Base-by-base conservation (phyloP, 2,888 invertebrate species). In the Andrena camellia region DNA sequence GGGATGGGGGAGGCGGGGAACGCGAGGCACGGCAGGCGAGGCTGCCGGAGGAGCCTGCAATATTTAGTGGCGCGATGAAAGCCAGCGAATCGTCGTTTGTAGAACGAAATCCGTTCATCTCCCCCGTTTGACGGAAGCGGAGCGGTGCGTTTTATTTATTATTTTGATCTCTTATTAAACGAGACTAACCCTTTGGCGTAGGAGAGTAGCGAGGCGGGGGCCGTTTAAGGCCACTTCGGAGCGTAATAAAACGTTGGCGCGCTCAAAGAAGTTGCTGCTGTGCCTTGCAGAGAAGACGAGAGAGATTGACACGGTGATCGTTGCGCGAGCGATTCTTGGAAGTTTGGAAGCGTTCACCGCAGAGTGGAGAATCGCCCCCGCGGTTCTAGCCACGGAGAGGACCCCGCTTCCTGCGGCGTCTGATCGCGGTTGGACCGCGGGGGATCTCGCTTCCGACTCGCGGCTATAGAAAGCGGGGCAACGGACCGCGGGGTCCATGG, bases 61-160 rank as follows among this genome's bases (percentile, higher is more conserved):
- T 81, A 85, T 84, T 85, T 78, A 84, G 63, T 33, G 73, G 23
- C 60, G 4, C 73, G 48, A 69, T 64, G 76, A 81, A 78, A 78
- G 72, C 72, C 71, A 54, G 48, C 13, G 72, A 74, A 69, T 72
- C 71, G 50, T 35, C 62, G 35, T 33, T 72, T 67, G 29, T 17
- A 17, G 48, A 6, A 29, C 29, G 29, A 60, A 60, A 62, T 35
- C 29, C 20, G 7, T n/a, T 20, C n/a, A 62, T 31, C n/a, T 60
- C 17, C n/a, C n/a, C 31, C n/a, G 17, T 54, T 57, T 57, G 23
- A 20, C 57, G 23, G 20, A 54, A 52, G n/a, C 42, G 42, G 42
- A 42, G 42, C 42, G 42, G 42, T 20, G 54, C 54, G 57, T 57
- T 57, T 23, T 26, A 13, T 57, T 57, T 23, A 26, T 13, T 26